Evolutionary conservation across 2,797 vertebrate species (phyloP).

Genomic region (Tapera naevia): DNA sequence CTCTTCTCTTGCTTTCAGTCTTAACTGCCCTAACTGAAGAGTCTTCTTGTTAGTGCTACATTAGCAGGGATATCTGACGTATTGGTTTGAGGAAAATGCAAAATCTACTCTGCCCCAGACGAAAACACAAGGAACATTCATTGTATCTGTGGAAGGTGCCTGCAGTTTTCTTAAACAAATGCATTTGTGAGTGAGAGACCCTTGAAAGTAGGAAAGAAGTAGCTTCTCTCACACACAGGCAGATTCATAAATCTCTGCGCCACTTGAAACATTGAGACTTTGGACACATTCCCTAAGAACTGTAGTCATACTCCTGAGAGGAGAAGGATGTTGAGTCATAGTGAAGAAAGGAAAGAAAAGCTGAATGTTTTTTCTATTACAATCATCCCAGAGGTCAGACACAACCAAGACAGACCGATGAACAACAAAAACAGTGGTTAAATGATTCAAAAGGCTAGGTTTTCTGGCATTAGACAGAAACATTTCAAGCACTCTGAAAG

Average conservation of each 20-base stretch:
- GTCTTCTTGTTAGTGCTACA: background rate
- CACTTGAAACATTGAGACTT: constrained; percentile 7
- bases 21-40: background rate
- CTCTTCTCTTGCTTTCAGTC: background rate
- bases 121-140: background rate
- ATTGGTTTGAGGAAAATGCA: background rate
- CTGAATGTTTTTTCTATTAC: constrained; percentile 45
- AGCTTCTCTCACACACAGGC: background rate
- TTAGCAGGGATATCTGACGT: background rate
- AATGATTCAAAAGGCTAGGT: constrained; percentile 32
- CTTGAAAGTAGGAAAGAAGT: background rate
- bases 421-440: constrained; percentile 52
- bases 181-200: background rate
- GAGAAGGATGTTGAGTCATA: constrained; percentile 65
- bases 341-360: constrained; percentile 49
- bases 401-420: constrained; percentile 20
- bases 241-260: background rate
- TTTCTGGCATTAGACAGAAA: background rate
- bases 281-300: constrained; percentile 35
- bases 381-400: constrained; percentile 36
- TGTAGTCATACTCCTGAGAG: constrained; percentile 50
- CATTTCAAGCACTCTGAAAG: background rate
- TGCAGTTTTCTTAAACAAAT: background rate
- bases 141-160: background rate
- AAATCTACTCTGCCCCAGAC: background rate